Evolutionary conservation across 2,888 invertebrate species (phyloP).

Genomic region (Anthrax anthrax): DNA sequence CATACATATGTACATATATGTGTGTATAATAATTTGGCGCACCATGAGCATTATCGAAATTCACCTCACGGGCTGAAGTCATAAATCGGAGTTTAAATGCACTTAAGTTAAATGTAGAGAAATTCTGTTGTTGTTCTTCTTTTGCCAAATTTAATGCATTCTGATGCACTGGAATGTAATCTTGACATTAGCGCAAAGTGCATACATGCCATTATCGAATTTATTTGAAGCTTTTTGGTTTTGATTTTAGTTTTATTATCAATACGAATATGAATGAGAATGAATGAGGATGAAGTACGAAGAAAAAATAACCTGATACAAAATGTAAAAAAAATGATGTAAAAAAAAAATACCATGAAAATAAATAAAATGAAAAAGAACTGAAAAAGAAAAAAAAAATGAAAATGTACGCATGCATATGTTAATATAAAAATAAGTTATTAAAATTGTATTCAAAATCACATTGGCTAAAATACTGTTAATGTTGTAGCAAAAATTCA

Average conservation of each 20-base stretch:
- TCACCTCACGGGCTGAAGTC: neutral
- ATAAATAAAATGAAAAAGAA: too few species aligned
- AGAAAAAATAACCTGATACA: too few species aligned
- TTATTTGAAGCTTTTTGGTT: neutral
- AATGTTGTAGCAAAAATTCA: too few species aligned
- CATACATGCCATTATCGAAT: neutral
- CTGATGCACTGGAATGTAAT: neutral
- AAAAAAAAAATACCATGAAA: too few species aligned
- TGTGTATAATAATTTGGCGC: neutral
- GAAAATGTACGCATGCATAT: too few species aligned
- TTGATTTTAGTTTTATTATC: neutral
- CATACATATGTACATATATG: neutral
- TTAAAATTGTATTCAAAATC: too few species aligned
- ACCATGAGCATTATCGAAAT: neutral
- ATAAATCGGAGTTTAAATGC: constrained; percentile 3
- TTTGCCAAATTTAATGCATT: neutral
- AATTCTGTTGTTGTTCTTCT: neutral
- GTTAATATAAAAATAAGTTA: too few species aligned
- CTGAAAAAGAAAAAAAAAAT: too few species aligned
- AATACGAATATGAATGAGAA: neutral
- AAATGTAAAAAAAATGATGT: too few species aligned
- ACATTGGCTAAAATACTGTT: too few species aligned
- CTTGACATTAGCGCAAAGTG: neutral
- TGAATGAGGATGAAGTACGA: too few species aligned
- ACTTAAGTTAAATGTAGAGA: neutral